Conservation (phyloP, 37 sponge, comb jelly and placozoan species). For the Bolinopsis microptera region DNA sequence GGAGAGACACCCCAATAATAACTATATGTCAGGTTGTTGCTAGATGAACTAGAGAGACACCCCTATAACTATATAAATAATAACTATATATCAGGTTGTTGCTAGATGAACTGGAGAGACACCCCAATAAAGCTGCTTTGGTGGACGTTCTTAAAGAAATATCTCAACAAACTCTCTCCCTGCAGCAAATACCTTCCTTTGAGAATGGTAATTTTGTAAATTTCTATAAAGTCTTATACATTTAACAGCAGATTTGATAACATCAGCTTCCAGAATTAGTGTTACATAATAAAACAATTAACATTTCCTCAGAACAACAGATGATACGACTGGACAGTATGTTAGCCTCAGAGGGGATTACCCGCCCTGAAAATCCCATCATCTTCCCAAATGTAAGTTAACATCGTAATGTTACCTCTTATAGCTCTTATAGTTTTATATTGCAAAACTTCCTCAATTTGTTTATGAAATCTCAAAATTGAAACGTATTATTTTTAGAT, state of each 20-base stretch:
- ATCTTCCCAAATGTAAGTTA: slow-evolving; percentile 14
- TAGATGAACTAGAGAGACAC: slow-evolving; percentile 2
- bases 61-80: slow-evolving; percentile 11
- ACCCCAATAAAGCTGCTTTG: slow-evolving; percentile 18
- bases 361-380: slow-evolving; percentile 5
- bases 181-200: slow-evolving; percentile 5
- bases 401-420: too few species aligned
- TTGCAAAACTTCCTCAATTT: too few species aligned
- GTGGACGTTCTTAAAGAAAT: slow-evolving; percentile 24
- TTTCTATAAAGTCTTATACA: too few species aligned
- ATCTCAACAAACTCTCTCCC: background rate
- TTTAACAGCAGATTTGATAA: too few species aligned
- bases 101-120: background rate
- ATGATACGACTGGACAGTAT: slow-evolving; percentile 38
- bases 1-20: background rate
- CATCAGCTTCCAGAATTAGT: too few species aligned
- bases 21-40: slow-evolving; percentile 28
- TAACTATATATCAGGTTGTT: slow-evolving; percentile 28
- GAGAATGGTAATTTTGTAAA: slow-evolving; percentile 44
- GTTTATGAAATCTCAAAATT: too few species aligned
- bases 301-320: slow-evolving; percentile 64
- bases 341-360: slow-evolving; percentile 33
- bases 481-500: background rate
- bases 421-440: too few species aligned
- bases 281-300: too few species aligned